Conservation (phyloP, 2,888 invertebrate genomes). For the Nephrotoma appendiculata region DNA sequence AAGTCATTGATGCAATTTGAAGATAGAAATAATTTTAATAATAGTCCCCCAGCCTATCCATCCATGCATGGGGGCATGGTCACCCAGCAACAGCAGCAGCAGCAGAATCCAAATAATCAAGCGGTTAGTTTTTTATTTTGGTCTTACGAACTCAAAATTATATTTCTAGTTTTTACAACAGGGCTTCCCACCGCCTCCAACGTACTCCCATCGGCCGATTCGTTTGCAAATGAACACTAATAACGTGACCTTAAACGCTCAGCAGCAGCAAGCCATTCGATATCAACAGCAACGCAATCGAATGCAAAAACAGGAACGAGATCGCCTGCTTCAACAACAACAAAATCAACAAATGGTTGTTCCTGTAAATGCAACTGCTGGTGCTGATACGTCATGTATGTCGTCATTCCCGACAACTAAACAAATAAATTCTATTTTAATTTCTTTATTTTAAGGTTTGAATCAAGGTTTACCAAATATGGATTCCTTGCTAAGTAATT, state of each 20-base stretch:
- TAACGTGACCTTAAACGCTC: neutral
- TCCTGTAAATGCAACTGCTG: conserved; percentile 57
- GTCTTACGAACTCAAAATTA: neutral
- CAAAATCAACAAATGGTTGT: conserved; percentile 69
- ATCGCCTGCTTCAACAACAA: conserved; percentile 61
- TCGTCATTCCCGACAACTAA: neutral
- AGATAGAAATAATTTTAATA: conserved; percentile 31
- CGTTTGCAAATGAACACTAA: conserved; percentile 19
- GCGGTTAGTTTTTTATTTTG: neutral
- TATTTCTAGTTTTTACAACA: conserved; percentile 7
- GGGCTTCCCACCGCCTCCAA: conserved; percentile 30
- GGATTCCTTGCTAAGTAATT: conserved; percentile 69
- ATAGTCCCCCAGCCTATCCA: conserved; percentile 16
- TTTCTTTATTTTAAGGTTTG: conserved; percentile 19
- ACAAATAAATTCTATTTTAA: neutral
- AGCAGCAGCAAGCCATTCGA: conserved; percentile 6
- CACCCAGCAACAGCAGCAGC: conserved; percentile 19
- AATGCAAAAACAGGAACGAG: conserved; percentile 44
- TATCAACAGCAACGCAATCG: conserved; percentile 21
- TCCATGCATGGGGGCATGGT: conserved; percentile 9
- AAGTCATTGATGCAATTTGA: conserved; percentile 82
- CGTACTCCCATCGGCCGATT: conserved; percentile 23
- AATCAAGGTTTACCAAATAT: conserved; percentile 44
- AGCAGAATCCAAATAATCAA: conserved; percentile 19
- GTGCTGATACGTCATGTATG: conserved; percentile 27